Percentiles rank a stretch among this genome's conserved stretches.
phyloP scores from a whole-genome alignment of 1,140 invertebrate species.

The Trichomalopsis sarcophagae region DNA sequence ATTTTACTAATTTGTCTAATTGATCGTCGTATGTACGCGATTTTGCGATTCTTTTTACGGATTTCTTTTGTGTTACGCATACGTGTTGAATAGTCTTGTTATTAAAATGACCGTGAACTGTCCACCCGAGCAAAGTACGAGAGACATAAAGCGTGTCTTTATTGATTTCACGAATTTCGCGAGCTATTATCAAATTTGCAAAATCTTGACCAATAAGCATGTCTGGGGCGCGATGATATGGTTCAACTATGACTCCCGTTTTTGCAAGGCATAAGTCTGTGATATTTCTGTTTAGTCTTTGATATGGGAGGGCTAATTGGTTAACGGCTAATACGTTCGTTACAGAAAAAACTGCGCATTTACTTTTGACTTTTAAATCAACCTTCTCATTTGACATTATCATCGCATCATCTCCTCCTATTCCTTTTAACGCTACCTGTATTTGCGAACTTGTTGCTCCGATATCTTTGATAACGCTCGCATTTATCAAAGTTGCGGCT shows the following conservation, averaged over 20 bases:
- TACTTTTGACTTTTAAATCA: neutral
- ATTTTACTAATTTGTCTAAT: neutral
- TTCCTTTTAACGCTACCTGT: too few species aligned
- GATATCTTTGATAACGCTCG: neutral
- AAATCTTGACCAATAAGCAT: slow-evolving; percentile 15
- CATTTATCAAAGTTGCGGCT: neutral
- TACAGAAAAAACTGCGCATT: neutral
- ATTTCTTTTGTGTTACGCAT: neutral
- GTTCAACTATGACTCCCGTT: neutral
- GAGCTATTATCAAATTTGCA: neutral
- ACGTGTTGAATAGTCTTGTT: neutral
- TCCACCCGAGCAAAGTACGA: slow-evolving; percentile 2
- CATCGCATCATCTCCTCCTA: neutral
- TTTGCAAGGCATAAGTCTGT: neutral
- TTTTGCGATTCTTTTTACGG: neutral
- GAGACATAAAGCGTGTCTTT: neutral
- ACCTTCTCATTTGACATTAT: slow-evolving; percentile 8
- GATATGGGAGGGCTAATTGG: neutral
- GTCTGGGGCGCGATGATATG: neutral
- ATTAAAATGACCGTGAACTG: slow-evolving; percentile 12
- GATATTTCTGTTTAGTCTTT: neutral
- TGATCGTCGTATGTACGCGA: neutral
- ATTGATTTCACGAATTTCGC: neutral
- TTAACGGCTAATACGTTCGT: neutral
- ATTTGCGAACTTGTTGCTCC: too few species aligned